Evolutionary conservation across 2,888 invertebrate species (phyloP).

Genomic region (Steinernema hermaphroditum): DNA sequence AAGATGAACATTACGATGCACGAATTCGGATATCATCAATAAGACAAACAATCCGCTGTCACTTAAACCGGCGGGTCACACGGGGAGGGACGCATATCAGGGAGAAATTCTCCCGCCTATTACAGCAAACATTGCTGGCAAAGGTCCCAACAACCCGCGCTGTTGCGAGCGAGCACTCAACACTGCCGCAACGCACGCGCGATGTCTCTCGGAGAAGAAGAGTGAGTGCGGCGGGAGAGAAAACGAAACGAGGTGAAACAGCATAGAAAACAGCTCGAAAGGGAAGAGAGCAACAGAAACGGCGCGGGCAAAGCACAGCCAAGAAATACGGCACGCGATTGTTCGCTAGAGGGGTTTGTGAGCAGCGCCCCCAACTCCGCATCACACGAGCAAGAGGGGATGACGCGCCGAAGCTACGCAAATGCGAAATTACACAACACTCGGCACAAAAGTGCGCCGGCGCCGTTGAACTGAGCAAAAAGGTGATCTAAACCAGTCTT

Average conservation of each 20-base stretch:
- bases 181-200: neutral
- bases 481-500: no score
- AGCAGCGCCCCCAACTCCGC: no score
- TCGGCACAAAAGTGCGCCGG: conserved; percentile 4
- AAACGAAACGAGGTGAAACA: conserved; percentile 1
- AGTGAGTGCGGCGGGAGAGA: neutral
- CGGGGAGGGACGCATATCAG: no score
- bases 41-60: no score
- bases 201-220: neutral
- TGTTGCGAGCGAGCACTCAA: neutral
- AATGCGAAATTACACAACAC: conserved; percentile 16
- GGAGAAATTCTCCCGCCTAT: conserved; percentile 11
- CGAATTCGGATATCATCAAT: no score
- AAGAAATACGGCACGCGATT: conserved; percentile 5
- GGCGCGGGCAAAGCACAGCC: neutral
- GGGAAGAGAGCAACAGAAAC: neutral
- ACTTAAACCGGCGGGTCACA: no score
- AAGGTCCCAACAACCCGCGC: neutral
- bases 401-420: neutral
- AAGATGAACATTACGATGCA: no score
- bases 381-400: neutral
- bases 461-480: no score
- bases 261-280: neutral
- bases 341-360: conserved; percentile 1
- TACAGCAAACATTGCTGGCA: neutral